These are phyloP conservation scores for Mustelus asterias DNA, from an alignment of 2,113 vertebrate genomes.

Conservation along the genomic window DNA sequence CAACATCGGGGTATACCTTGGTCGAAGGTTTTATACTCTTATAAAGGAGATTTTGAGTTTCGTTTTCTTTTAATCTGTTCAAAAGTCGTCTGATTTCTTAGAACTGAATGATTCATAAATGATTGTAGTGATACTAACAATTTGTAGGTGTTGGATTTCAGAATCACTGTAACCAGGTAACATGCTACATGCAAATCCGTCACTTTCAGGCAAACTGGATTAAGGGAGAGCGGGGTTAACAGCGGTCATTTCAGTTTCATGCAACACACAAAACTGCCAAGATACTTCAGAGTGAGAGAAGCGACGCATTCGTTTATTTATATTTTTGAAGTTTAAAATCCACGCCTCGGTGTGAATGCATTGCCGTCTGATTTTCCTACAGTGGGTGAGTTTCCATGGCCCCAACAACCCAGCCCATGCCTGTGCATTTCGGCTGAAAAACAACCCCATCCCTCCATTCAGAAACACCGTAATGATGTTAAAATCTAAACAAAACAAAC, in stretches of 20 bases:
- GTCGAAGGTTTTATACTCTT: too few relatives aligned
- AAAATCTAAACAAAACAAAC: not conserved
- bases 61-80: not conserved
- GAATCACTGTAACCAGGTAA: not conserved
- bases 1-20: not conserved
- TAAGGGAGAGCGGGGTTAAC: too few relatives aligned
- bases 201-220: not conserved
- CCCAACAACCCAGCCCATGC: not conserved
- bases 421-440: not conserved
- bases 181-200: not conserved
- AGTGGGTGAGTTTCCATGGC: slow-evolving; percentile 3
- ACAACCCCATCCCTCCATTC: not conserved
- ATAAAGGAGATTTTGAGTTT: not conserved
- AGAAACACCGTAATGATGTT: not conserved
- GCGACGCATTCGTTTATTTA: not conserved
- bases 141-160: not conserved
- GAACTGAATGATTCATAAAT: slow-evolving; percentile 7
- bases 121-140: not conserved
- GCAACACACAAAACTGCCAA: not conserved
- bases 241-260: not conserved
- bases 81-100: not conserved
- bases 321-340: not conserved
- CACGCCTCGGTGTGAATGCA: not conserved
- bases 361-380: not conserved
- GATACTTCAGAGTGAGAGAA: not conserved